Conservation (phyloP, 2,888 invertebrate species). For the Ariolimax columbianus region DNA sequence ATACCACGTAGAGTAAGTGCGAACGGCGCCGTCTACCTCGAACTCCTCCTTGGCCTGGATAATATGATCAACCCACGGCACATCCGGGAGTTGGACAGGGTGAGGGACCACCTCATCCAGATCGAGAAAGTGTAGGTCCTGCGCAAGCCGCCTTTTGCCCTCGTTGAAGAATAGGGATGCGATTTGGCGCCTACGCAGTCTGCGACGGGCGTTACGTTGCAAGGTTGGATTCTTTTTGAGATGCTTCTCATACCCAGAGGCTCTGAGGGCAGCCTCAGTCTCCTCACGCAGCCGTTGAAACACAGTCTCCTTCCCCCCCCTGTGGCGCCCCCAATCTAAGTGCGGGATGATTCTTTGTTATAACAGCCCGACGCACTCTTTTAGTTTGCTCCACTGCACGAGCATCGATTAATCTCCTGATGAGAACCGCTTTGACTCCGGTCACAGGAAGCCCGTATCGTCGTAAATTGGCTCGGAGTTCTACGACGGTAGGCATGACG, state of each 20-base stretch:
- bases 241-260: background rate
- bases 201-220: background rate
- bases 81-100: background rate
- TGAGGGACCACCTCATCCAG: background rate
- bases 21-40: background rate
- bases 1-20: background rate
- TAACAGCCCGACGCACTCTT: no score
- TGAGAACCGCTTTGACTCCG: background rate
- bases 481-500: no score
- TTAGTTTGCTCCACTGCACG: background rate
- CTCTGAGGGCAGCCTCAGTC: background rate
- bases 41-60: background rate
- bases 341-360: no score
- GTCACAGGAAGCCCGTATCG: no score
- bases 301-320: background rate
- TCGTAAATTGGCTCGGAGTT: no score
- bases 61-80: background rate
- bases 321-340: no score
- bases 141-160: background rate
- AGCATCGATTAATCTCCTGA: background rate
- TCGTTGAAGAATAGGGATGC: background rate
- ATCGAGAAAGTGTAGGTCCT: background rate
- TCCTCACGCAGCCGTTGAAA: background rate
- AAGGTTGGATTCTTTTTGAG: background rate
- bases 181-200: background rate